These are phyloP conservation scores for Chiloscyllium punctatum DNA, from an alignment of 2,797 vertebrate species.

Conservation along the genomic window DNA sequence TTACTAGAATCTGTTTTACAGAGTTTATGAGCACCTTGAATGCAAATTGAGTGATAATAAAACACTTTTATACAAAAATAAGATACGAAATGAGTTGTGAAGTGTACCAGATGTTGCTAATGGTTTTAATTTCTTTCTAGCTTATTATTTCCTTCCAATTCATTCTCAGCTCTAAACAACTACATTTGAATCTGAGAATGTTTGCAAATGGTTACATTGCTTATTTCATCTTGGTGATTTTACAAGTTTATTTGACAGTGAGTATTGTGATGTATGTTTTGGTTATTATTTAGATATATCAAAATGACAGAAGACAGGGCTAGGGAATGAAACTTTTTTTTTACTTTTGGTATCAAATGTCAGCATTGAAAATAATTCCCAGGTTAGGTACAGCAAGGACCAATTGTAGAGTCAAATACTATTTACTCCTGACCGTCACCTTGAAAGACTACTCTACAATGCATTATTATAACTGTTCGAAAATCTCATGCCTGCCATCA, in stretches of 20 bases:
- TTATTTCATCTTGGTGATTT: not conserved
- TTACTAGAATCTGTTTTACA: not conserved
- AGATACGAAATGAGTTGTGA: not conserved
- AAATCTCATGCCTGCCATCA: not conserved
- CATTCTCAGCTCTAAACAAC: not conserved
- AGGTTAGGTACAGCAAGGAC: not conserved
- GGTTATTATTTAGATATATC: not conserved
- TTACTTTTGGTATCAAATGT: not conserved
- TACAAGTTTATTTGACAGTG: not conserved
- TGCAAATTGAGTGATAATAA: not conserved
- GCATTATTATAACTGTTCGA: not conserved
- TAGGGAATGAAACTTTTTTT: not conserved
- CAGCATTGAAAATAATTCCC: not conserved
- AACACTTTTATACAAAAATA: not conserved
- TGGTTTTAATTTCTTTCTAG: not conserved
- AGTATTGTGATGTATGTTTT: not conserved
- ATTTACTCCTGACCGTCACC: not conserved
- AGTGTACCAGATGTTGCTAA: not conserved
- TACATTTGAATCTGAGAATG: not conserved
- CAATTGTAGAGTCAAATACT: not conserved
- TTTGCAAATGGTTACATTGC: not conserved
- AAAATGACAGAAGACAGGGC: not conserved
- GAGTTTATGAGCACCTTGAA: not conserved
- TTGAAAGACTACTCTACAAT: not conserved
- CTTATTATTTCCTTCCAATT: not conserved